Evolutionary conservation across 1,140 invertebrate species (phyloP).

Genomic region (Brachionus koreanus): DNA sequence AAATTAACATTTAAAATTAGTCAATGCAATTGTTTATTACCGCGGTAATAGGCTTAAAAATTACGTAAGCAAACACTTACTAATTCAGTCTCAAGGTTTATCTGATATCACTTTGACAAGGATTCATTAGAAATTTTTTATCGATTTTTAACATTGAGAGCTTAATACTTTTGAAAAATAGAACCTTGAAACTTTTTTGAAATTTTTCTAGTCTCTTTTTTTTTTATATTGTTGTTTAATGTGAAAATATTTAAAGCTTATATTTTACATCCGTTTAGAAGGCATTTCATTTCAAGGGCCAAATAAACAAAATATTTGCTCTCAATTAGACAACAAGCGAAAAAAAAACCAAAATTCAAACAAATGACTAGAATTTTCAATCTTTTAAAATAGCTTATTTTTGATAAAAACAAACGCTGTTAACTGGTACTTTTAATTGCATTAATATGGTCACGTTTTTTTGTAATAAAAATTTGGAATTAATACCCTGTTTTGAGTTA

Average conservation of each 20-base stretch:
- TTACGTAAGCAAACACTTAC: not conserved
- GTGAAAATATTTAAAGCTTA: not conserved
- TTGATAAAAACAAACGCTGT: too few species aligned
- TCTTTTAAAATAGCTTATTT: not conserved
- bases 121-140: not conserved
- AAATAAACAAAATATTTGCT: not conserved
- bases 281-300: not conserved
- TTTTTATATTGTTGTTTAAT: not conserved
- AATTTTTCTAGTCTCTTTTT: not conserved
- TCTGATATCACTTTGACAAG: not conserved
- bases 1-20: slow-evolving; percentile 24
- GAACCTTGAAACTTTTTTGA: not conserved
- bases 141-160: not conserved
- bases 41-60: not conserved
- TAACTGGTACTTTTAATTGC: not conserved
- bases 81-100: not conserved
- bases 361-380: not conserved
- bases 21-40: not conserved
- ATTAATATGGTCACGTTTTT: not conserved
- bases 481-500: not conserved
- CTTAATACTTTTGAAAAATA: too few species aligned
- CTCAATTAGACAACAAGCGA: not conserved
- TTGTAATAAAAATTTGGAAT: not conserved
- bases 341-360: not conserved
- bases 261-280: not conserved